Percentiles rank a stretch among this genome's conserved stretches.
Evolutionary conservation across 2,888 invertebrate species (phyloP).

Genomic region (Oscheius sp.): DNA sequence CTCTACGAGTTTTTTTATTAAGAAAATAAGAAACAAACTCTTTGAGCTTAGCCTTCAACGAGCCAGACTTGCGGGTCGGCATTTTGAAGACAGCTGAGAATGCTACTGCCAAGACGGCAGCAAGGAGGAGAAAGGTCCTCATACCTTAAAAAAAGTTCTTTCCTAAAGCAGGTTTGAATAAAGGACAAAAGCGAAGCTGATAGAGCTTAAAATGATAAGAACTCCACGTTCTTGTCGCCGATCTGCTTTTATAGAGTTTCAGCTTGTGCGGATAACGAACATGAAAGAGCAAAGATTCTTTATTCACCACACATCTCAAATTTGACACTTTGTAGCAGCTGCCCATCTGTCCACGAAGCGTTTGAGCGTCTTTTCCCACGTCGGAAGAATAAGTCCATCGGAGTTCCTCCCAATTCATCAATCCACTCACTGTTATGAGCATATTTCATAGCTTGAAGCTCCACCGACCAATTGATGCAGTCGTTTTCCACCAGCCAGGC

Average conservation of each 20-base stretch:
- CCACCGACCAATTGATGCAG: neutral
- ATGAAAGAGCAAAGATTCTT: no score
- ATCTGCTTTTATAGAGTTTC: neutral
- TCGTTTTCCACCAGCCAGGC: conserved; percentile 25
- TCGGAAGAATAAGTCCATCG: conserved; percentile 13
- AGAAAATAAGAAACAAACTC: conserved; percentile 22
- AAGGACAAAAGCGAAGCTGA: neutral
- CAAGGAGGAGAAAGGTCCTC: conserved; percentile 43
- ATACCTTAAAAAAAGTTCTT: conserved; percentile 25
- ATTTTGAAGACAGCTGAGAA: conserved; percentile 46
- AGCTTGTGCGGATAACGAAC: no score
- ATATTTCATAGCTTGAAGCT: conserved; percentile 22
- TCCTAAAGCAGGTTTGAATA: neutral
- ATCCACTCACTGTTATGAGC: conserved; percentile 27
- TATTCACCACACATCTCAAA: neutral
- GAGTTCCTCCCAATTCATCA: conserved; percentile 17
- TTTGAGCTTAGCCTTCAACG: conserved; percentile 48
- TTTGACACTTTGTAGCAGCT: neutral
- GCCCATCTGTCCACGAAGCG: neutral
- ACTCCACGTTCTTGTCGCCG: neutral
- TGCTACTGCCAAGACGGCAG: conserved; percentile 51
- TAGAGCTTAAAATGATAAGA: neutral
- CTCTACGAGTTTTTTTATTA: neutral
- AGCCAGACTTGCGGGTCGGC: conserved; percentile 37
- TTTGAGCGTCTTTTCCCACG: neutral